These are phyloP conservation scores for Falcunculus frontatus DNA, from an alignment of 2,113 vertebrate genomes.

Conservation along the genomic window DNA sequence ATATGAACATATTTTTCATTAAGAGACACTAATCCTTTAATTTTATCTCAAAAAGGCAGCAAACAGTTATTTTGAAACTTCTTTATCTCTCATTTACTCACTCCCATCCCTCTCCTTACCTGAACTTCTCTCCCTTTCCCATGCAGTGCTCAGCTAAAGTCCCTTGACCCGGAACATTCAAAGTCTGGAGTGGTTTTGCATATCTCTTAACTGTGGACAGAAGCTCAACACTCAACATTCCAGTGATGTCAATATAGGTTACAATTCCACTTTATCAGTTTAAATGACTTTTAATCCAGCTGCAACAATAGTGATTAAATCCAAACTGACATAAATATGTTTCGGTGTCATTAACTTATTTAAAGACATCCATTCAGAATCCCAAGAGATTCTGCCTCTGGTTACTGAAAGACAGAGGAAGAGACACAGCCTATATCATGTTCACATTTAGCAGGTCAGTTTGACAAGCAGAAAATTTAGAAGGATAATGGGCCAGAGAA, in stretches of 20 bases:
- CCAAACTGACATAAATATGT: neutral
- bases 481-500: neutral
- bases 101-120: neutral
- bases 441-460: neutral
- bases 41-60: neutral
- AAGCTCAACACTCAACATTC: neutral
- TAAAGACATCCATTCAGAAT: neutral
- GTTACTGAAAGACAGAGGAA: neutral
- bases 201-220: neutral
- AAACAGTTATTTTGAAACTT: neutral
- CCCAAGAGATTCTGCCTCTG: neutral
- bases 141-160: neutral
- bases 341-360: neutral
- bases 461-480: neutral
- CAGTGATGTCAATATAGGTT: neutral
- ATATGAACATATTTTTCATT: neutral
- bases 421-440: accelerated
- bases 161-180: neutral
- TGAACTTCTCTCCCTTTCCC: neutral
- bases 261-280: neutral
- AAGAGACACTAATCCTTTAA: neutral
- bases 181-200: neutral
- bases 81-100: neutral
- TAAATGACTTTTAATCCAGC: neutral
- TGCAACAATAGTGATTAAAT: neutral